Conservation (phyloP, 2,888 invertebrate species). For the Trilocha varians region DNA sequence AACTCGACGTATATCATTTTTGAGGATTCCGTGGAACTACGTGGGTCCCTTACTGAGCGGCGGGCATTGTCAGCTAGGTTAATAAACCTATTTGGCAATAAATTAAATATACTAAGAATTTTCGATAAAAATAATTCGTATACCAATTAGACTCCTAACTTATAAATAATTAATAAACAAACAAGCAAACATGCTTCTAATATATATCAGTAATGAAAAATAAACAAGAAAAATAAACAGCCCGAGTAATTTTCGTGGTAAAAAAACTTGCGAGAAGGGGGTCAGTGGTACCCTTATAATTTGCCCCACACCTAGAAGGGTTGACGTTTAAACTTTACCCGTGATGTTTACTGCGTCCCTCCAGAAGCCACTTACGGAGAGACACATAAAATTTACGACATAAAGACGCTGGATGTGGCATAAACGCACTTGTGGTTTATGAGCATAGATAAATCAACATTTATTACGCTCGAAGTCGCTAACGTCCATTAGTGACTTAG, state of each 20-base stretch:
- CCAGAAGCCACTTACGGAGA: constrained; percentile 44
- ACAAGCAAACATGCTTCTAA: no score
- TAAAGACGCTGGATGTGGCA: constrained; percentile 33
- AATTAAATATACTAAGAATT: no score
- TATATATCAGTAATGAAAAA: no score
- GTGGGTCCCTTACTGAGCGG: no score
- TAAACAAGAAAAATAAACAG: no score
- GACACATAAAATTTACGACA: constrained; percentile 38
- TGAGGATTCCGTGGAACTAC: no score
- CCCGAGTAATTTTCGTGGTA: constrained; percentile 9
- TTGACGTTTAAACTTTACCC: constrained; percentile 58
- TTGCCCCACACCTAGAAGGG: constrained; percentile 41
- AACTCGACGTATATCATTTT: no score
- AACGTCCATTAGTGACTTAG: neutral
- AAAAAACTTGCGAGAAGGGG: constrained; percentile 27
- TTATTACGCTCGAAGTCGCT: neutral
- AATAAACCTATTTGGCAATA: no score
- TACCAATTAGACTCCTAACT: no score
- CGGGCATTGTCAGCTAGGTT: no score
- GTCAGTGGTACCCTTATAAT: constrained; percentile 50
- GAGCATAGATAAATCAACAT: constrained; percentile 6
- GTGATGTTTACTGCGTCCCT: constrained; percentile 50
- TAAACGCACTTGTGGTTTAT: constrained; percentile 10
- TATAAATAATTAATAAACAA: no score
- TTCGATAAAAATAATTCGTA: no score